Evolutionary conservation across 2,113 vertebrate species (phyloP).

Genomic region (Nycticorax nycticorax): DNA sequence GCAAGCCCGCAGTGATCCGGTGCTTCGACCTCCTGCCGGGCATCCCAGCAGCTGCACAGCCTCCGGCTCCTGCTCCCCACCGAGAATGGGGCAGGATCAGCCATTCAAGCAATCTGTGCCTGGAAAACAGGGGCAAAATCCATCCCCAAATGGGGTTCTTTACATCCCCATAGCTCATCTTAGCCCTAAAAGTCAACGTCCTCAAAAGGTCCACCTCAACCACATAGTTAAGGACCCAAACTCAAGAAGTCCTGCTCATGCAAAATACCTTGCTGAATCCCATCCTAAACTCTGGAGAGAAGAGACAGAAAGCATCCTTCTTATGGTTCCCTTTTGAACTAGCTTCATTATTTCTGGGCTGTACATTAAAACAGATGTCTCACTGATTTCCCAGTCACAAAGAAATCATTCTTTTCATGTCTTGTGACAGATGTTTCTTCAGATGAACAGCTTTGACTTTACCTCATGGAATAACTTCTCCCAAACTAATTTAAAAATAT

Average conservation of each 20-base stretch:
- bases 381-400: constrained; percentile 61
- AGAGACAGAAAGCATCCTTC: constrained; percentile 23
- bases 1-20: rapidly evolving
- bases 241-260: neutral
- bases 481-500: constrained; percentile 24
- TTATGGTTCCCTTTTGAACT: constrained; percentile 39
- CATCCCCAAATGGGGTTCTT: neutral
- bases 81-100: rapidly evolving
- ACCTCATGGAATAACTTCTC: constrained; percentile 45
- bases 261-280: neutral
- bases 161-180: neutral
- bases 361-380: constrained; percentile 65
- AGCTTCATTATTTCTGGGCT: constrained; percentile 32
- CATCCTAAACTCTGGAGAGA: neutral
- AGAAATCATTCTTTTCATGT: constrained; percentile 59
- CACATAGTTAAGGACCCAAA: neutral
- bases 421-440: constrained; percentile 50
- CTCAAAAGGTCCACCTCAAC: neutral
- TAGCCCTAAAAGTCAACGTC: neutral
- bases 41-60: rapidly evolving
- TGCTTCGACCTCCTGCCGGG: rapidly evolving
- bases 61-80: neutral
- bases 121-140: neutral
- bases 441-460: constrained; percentile 15
- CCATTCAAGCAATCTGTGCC: rapidly evolving